Evolutionary conservation across 1,140 invertebrate genomes (phyloP), one percentile per base, ranked within the genome.

Genomic region (Orchestia grillus): DNA sequence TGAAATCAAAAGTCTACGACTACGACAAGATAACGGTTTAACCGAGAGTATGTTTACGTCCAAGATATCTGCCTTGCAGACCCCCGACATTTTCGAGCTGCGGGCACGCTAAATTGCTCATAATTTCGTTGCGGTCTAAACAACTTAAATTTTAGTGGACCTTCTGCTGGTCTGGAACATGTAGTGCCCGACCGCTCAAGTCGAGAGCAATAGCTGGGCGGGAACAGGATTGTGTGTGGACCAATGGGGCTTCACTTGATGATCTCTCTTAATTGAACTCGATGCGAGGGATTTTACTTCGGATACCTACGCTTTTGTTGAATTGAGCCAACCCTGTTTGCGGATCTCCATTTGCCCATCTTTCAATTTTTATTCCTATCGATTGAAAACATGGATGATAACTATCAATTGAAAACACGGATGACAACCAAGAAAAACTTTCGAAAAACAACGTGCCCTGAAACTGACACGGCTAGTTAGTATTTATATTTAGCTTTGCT

Each of bases 261-360:
- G 62, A 77, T 77, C 62, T 77, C 62, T 77, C 28, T 77, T 77
- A 77, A 77, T 77, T 77, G 62, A 77, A 77, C 62, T 77, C 62
- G 62, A 19, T 36, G 62, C 62, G 15, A 77, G 62, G 62, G 62
- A 36, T 77, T 77, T 77, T 77, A 77, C 62, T 77, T 36, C 62
- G 36, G 62, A 36, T 77, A 3, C 28, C 15, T 28, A 77, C 28
- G 11, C 62, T 77, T 23, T 77, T 15, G 28, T 28, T 77, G 1
- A 15, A 77, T 77, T 77, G 62, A 77, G 62, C 3, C 11, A 77
- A 77, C 62, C 62, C 1, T 77, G 28, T 36, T 77, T 77, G 28
- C 28, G 1, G 11, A 77, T 36, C 62, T 36, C 62, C 1, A 36
- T 77, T 77, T 77, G 62, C 28, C 62, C 15, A 15, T 36, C 11